Conservation (phyloP, 2,113 vertebrate genomes). For the Lagopus leucura region DNA sequence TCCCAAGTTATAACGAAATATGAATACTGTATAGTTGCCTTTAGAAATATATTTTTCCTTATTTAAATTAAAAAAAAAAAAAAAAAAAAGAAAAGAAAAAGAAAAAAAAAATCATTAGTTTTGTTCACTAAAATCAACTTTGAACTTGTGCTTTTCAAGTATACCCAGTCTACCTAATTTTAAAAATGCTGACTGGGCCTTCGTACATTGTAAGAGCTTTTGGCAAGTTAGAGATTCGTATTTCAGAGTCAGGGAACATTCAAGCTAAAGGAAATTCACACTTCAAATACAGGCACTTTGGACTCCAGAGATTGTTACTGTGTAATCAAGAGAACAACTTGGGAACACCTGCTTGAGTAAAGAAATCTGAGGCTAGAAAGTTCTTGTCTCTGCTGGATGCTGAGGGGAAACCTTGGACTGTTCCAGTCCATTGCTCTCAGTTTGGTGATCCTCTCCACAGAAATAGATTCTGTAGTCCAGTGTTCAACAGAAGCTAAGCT, state of each 20-base stretch:
- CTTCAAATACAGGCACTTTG: background rate
- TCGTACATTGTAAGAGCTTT: background rate
- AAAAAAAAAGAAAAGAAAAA: background rate
- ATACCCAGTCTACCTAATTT: background rate
- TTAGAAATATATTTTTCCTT: background rate
- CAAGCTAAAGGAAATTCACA: background rate
- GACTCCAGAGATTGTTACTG: background rate
- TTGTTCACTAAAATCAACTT: background rate
- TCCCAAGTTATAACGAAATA: background rate
- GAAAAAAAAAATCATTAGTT: background rate
- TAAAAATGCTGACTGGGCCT: background rate
- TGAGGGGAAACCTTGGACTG: background rate
- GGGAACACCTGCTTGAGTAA: background rate
- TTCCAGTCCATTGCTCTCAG: background rate
- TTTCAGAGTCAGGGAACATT: slow-evolving; percentile 15
- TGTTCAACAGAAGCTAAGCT: background rate
- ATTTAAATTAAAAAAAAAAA: background rate
- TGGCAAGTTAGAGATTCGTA: background rate
- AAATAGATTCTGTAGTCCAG: background rate
- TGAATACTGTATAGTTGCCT: background rate
- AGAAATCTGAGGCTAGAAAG: background rate
- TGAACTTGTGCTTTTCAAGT: background rate
- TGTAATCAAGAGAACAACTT: background rate
- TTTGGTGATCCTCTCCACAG: background rate
- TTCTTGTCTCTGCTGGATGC: background rate